phyloP scores from a whole-genome alignment of 2,888 invertebrate species.

The Nephrotoma guestfalica region DNA sequence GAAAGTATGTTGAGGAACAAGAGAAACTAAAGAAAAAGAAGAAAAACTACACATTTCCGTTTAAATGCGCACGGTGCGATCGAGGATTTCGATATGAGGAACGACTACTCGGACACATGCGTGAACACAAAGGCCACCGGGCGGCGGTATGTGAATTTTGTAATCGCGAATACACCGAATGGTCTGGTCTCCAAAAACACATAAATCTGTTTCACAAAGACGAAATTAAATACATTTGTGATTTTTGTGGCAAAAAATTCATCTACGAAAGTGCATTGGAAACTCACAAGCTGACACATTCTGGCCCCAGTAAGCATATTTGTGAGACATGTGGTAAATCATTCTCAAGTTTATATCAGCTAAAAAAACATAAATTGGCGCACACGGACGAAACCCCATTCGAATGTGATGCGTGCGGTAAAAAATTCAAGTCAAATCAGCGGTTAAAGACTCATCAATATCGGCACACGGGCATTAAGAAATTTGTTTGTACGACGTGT shows the following conservation, averaged over 20 bases:
- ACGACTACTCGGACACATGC: not conserved
- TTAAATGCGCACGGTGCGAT: not conserved
- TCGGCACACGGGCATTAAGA: not conserved
- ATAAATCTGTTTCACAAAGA: not conserved
- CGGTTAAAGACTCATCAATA: not conserved
- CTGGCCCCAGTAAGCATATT: not conserved
- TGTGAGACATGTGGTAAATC: conserved; percentile 4
- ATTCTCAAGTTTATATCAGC: not conserved
- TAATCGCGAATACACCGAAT: not conserved
- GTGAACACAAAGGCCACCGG: not conserved
- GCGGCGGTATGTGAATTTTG: conserved; percentile 3
- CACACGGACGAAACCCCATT: not conserved
- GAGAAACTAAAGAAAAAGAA: not conserved
- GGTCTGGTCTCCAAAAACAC: not conserved
- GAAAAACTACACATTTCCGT: conserved; percentile 2
- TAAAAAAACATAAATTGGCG: not conserved
- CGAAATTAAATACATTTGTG: conserved; percentile 2
- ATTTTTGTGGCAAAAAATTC: conserved; percentile 2
- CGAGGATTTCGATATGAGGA: conserved; percentile 1
- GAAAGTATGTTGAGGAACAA: not conserved
- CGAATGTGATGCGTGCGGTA: not conserved
- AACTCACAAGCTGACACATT: not conserved
- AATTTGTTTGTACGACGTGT: not conserved
- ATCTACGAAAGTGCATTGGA: conserved; percentile 2
- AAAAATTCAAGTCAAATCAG: not conserved